Evolutionary conservation across 2,797 vertebrate genomes (phyloP), one percentile per base, ranked within the genome.

Genomic region (Acanthiza pusilla): DNA sequence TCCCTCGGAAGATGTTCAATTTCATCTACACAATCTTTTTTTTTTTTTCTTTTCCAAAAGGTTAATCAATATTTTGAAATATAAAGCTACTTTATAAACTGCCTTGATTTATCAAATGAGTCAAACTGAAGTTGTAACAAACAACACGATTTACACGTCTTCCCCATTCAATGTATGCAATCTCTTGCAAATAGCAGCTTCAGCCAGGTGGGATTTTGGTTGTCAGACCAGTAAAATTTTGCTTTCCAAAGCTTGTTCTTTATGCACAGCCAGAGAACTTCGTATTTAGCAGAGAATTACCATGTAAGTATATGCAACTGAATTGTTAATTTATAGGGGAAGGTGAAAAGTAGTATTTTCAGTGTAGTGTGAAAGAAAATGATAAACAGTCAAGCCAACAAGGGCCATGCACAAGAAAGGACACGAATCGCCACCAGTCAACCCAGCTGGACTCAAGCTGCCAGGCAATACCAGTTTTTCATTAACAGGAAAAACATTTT

Each of bases 31-130:
- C 8, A 66, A 36, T 26, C 8, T 9, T 51, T 53, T 68, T 77
- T 40, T 38, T 42, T 11, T 5, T 53, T 51, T 61, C 19, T 65
- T 40, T 50, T 19, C 3, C 36, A 34, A 81, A 91, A 62, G 32
- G 53, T 5, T 74, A 30, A 91, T 70, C 27, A 62, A 29, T 85
- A 93, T 57, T 75, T 91, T 88, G 20, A 91, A 89, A 80, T 42
- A 77, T 7, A 86, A 68, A 72, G n/a, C 22, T 53, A 53, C 38
- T 51, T 88, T 66, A 83, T 36, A 66, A 80, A 85, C 32, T 43
- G 21, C 20, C 26, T 72, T 77, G 34, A 65, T 29, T 84, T 76
- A 76, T 79, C 48, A 82, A 76, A 45, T 22, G 1, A 91, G 20
- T 55, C 26, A 73, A 73, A 87, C 13, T 54, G 67, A 94, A 81